These are phyloP conservation scores for Toxotes jaculatrix DNA, from an alignment of 2,113 vertebrate genomes.

Conservation along the genomic window DNA sequence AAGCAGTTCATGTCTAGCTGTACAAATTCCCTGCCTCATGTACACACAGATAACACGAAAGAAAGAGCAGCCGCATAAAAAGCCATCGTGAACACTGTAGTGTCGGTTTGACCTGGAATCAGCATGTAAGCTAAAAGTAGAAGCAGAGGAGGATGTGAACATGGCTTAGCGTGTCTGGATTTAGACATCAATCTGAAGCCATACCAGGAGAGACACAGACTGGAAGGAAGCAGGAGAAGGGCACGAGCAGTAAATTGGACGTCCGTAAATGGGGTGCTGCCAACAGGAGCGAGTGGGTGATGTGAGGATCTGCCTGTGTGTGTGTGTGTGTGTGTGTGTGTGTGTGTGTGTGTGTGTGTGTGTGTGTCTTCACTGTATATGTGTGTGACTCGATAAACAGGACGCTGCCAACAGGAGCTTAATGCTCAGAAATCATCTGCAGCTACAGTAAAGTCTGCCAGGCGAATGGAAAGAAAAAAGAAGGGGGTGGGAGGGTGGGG, in stretches of 20 bases:
- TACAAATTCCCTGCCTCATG: constrained; percentile 44
- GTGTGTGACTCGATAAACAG: constrained; percentile 58
- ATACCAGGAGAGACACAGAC: constrained; percentile 49
- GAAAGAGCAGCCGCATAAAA: constrained; percentile 35
- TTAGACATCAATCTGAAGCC: constrained; percentile 73
- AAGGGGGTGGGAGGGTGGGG: too few species aligned
- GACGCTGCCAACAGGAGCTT: constrained; percentile 76
- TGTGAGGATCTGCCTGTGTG: constrained; percentile 51
- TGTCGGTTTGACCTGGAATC: constrained; percentile 71
- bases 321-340: constrained; percentile 39
- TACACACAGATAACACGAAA: constrained; percentile 30
- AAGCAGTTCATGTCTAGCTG: constrained; percentile 31
- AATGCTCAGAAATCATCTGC: constrained; percentile 79
- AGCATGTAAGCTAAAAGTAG: constrained; percentile 65
- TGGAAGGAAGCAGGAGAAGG: constrained; percentile 45
- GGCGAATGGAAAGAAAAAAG: constrained; percentile 40
- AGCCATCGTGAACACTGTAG: constrained; percentile 13
- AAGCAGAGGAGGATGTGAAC: constrained; percentile 63
- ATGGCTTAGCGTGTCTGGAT: constrained; percentile 69
- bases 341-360: constrained; percentile 46
- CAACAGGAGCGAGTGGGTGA: constrained; percentile 60
- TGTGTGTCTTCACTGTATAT: constrained; percentile 20
- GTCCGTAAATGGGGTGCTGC: constrained; percentile 67
- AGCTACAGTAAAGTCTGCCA: constrained; percentile 68
- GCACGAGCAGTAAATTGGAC: constrained; percentile 65